phyloP scores from a whole-genome alignment of 2,888 invertebrate species.

The Agrochola macilenta region DNA sequence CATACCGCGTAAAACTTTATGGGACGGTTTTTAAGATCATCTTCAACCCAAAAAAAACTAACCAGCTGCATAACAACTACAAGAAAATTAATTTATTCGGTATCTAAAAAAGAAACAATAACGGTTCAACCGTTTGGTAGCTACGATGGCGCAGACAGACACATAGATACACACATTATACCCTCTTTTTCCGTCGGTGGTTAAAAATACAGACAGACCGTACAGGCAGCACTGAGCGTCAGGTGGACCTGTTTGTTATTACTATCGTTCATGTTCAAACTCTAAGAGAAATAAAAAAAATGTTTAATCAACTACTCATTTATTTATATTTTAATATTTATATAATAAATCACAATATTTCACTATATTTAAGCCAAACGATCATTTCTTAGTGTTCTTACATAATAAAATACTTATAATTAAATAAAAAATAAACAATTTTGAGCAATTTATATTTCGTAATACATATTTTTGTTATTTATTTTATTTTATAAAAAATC shows the following conservation, averaged over 20 bases:
- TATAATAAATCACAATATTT: constrained; percentile 67
- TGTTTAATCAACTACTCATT: constrained; percentile 52
- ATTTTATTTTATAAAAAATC: background rate
- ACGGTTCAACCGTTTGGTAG: no score
- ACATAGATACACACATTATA: no score
- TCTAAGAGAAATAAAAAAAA: constrained; percentile 21
- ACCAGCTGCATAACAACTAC: no score
- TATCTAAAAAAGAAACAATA: no score
- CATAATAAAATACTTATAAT: constrained; percentile 34
- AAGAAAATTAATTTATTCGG: no score
- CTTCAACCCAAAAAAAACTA: no score
- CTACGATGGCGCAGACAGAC: no score
- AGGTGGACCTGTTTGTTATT: background rate
- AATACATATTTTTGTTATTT: constrained; percentile 20
- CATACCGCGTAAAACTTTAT: no score
- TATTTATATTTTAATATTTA: constrained; percentile 48
- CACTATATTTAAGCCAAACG: constrained; percentile 61
- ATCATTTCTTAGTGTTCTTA: constrained; percentile 44
- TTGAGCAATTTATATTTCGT: constrained; percentile 59
- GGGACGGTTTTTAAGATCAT: no score
- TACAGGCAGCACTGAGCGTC: background rate
- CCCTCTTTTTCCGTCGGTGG: no score
- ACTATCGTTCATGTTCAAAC: background rate
- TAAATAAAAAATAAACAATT: constrained; percentile 51
- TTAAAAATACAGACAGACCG: no score